Evolutionary conservation across 2,797 vertebrate species (phyloP), one percentile per base, ranked within the genome.

Genomic region (Gorsachius magnificus): DNA sequence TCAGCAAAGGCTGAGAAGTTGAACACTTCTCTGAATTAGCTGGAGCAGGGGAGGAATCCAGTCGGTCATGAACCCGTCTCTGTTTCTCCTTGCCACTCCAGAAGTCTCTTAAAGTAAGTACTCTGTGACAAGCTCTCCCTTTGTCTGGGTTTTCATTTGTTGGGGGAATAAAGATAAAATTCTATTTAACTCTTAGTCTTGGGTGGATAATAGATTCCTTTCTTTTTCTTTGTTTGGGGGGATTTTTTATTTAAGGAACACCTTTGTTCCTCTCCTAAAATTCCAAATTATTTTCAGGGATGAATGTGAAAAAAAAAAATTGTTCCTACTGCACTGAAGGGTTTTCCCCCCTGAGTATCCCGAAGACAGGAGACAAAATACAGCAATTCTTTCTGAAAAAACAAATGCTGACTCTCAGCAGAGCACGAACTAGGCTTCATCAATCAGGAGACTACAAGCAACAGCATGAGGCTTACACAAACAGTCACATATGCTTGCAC

Each of bases 341-440:
- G 3, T 28, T 79, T 87, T 92, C 6, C 13, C 64, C 43, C 50
- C 48, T 38, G 54, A 64, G 54, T 36, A 71, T 75, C 71, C 56
- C 35, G 78, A 87, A 83, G 65, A 48, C 43, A 81, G 61, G 72
- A 90, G 71, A 74, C 31, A 91, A 95, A 96, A 90, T 88, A 63
- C 6, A 81, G 61, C 61, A 81, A 61, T 86, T 93, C 69, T 28
- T 85, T 48, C 61, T 80, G 46, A 61, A 65, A 69, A 78, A 63
- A 56, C 31, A 94, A 93, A 77, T 76, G 46, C 78, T 4, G 33
- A 43, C 57, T 93, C 75, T 94, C 33, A 43, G 70, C 77, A 84
- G 92, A 90, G 68, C 74, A 56, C 1, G 0, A 33, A 72, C 64
- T n/a, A 33, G 28, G 35, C 50, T 81, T 83, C 92, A 91, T 95